Conservation (phyloP, 2,113 vertebrate genomes). For the Oreocharis arfaki region DNA sequence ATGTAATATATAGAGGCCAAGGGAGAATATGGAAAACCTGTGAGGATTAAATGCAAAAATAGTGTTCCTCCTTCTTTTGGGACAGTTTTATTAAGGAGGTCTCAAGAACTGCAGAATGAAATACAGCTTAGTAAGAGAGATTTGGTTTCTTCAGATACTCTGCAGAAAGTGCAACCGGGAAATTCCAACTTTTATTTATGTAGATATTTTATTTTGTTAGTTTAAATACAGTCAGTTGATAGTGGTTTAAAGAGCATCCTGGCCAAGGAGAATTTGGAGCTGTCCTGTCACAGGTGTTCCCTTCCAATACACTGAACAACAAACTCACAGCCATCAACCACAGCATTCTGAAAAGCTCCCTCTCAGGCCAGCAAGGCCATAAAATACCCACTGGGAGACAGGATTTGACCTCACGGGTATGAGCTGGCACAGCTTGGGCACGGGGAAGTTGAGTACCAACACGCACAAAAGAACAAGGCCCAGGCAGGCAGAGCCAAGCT, state of each 20-base stretch:
- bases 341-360: not conserved
- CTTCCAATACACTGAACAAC: not conserved
- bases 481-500: not conserved
- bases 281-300: not conserved
- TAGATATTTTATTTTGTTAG: not conserved
- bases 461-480: not conserved
- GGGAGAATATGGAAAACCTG: not conserved
- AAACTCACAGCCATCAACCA: not conserved
- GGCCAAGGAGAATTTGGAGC: not conserved
- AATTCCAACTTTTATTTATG: not conserved
- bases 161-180: not conserved
- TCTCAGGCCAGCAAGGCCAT: not conserved
- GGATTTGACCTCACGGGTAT: not conserved
- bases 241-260: not conserved
- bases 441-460: rapidly evolving
- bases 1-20: not conserved
- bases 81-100: not conserved
- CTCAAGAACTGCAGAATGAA: not conserved
- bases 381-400: not conserved
- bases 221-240: not conserved
- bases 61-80: not conserved
- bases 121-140: not conserved
- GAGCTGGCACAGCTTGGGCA: not conserved
- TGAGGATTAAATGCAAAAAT: not conserved
- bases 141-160: not conserved